Evolutionary conservation across 2,888 invertebrate species (phyloP).

Genomic region (Atrina japonica): DNA sequence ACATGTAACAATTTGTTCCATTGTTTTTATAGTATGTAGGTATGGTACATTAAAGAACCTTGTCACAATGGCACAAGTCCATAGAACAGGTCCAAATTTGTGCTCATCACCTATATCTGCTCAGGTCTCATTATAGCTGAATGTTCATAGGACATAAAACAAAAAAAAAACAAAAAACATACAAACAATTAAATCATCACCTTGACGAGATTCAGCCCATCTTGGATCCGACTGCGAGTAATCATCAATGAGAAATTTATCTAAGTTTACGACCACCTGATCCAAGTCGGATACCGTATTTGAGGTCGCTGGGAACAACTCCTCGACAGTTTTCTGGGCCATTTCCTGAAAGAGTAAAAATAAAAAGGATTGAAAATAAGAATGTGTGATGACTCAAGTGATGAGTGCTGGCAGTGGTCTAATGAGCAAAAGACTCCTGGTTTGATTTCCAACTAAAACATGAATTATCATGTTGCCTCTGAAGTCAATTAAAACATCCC

Average conservation of each 20-base stretch:
- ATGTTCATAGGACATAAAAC: too few relatives aligned
- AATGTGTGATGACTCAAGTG: too few relatives aligned
- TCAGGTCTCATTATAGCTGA: too few relatives aligned
- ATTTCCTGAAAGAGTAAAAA: slow-evolving; percentile 72
- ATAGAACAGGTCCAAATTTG: background rate
- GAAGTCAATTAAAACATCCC: too few relatives aligned
- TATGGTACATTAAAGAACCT: too few relatives aligned
- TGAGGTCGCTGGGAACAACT: slow-evolving; percentile 79
- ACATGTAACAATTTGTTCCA: too few relatives aligned
- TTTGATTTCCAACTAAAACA: too few relatives aligned
- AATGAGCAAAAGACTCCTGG: too few relatives aligned
- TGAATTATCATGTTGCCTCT: too few relatives aligned
- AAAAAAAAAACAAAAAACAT: background rate
- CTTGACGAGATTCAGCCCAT: slow-evolving; percentile 83
- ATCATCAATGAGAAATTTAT: slow-evolving; percentile 91
- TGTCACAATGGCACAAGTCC: background rate
- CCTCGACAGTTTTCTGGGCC: slow-evolving; percentile 81
- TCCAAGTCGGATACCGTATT: slow-evolving; percentile 80
- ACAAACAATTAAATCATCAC: slow-evolving; percentile 48
- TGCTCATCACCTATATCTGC: too few relatives aligned
- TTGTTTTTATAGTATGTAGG: too few relatives aligned
- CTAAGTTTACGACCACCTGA: slow-evolving; percentile 86
- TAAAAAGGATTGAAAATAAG: background rate
- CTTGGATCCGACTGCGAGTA: slow-evolving; percentile 93
- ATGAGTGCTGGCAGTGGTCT: too few relatives aligned